Conservation (phyloP, 2,888 invertebrate species). For the Daptonema setosum region DNA sequence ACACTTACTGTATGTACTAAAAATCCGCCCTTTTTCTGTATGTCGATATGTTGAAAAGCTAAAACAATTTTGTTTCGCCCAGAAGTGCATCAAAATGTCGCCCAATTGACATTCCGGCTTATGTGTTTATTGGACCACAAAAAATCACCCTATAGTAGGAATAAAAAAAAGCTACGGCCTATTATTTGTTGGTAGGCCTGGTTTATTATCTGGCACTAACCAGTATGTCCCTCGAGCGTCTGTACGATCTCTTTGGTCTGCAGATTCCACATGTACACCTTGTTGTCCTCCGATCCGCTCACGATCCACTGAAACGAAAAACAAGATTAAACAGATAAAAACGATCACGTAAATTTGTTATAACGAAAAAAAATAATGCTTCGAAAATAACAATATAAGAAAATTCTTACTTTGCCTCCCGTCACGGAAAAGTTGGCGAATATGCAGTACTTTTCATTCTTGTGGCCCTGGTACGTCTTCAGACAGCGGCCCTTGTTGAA, state of each 20-base stretch:
- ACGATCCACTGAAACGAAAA: conserved; percentile 70
- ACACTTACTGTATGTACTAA: too few relatives aligned
- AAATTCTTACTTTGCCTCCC: conserved; percentile 65
- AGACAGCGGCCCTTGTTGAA: conserved; percentile 93
- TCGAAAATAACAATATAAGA: not conserved
- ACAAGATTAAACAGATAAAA: not conserved
- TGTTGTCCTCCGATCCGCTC: conserved; percentile 94
- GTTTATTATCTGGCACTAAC: conserved; percentile 37
- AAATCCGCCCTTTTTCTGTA: too few relatives aligned
- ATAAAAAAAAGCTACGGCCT: too few relatives aligned
- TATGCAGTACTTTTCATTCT: conserved; percentile 97
- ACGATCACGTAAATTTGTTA: not conserved
- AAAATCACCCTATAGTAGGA: too few relatives aligned
- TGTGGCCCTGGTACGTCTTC: conserved; percentile 92
- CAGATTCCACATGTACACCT: conserved; percentile 97
- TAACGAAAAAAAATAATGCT: not conserved
- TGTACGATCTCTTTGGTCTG: conserved; percentile 98
- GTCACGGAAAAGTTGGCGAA: conserved; percentile 99
- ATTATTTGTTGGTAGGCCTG: too few relatives aligned
- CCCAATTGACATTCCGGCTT: too few relatives aligned
- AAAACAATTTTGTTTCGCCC: too few relatives aligned
- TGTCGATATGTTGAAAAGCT: too few relatives aligned
- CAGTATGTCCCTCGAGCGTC: conserved; percentile 82
- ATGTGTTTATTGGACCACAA: too few relatives aligned
- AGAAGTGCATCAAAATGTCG: too few relatives aligned